These are phyloP conservation scores for Parnassius mnemosyne DNA, from an alignment of 2,888 invertebrate genomes.

Conservation along the genomic window DNA sequence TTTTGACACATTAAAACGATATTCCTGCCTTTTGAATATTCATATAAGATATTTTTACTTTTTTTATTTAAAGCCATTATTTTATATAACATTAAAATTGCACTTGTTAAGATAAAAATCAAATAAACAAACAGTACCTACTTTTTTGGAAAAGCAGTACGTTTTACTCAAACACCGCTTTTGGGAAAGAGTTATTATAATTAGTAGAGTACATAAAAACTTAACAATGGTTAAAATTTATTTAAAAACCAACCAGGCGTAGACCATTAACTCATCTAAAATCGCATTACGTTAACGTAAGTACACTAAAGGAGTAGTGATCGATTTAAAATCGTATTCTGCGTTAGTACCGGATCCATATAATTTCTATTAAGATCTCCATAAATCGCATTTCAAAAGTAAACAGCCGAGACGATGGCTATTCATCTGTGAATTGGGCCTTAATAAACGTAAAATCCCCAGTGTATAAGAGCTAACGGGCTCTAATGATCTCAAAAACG, in stretches of 20 bases:
- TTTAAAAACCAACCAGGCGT: too few relatives aligned
- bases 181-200: too few relatives aligned
- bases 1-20: slow-evolving; percentile 11
- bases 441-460: slow-evolving; percentile 9
- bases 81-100: slow-evolving; percentile 3
- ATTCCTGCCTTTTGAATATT: slow-evolving; percentile 12
- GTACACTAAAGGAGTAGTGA: too few relatives aligned
- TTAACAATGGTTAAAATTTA: too few relatives aligned
- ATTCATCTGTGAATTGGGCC: slow-evolving; percentile 17
- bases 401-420: slow-evolving; percentile 4
- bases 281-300: too few relatives aligned
- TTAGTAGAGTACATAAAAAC: too few relatives aligned
- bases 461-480: slow-evolving; percentile 8
- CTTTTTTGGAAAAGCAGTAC: neutral
- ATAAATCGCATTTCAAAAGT: slow-evolving; percentile 16
- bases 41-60: neutral
- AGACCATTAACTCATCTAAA: too few relatives aligned
- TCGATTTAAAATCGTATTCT: too few relatives aligned
- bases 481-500: slow-evolving; percentile 40
- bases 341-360: too few relatives aligned
- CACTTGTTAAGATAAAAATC: slow-evolving; percentile 1
- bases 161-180: too few relatives aligned
- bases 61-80: slow-evolving; percentile 11
- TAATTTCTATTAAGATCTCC: neutral
- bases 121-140: neutral